These are phyloP conservation scores for Camelus dromedarius DNA, from an alignment of 2,113 vertebrate genomes.

Conservation along the genomic window DNA sequence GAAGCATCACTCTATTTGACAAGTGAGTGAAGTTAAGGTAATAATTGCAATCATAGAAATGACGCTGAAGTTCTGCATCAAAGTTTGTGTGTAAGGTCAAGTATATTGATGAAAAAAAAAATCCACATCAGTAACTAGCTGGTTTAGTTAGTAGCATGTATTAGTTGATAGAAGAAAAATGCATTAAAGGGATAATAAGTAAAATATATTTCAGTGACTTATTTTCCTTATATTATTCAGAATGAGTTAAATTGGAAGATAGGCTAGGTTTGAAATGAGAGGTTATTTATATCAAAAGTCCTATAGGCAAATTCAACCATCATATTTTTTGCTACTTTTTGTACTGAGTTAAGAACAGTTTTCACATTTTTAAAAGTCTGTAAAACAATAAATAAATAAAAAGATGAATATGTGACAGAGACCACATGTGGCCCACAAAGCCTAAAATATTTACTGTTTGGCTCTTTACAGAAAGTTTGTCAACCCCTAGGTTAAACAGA, in stretches of 20 bases:
- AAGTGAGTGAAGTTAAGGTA: slow-evolving; percentile 1
- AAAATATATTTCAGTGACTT: background rate
- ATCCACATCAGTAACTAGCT: background rate
- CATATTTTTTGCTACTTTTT: background rate
- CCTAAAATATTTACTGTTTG: background rate
- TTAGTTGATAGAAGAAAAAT: slow-evolving; percentile 14
- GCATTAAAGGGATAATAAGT: background rate
- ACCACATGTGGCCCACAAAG: background rate
- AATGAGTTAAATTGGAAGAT: background rate
- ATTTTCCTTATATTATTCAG: background rate
- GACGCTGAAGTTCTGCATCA: background rate
- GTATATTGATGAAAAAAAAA: background rate
- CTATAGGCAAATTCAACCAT: background rate
- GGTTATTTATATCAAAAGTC: background rate
- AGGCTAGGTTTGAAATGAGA: background rate
- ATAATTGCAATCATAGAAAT: background rate
- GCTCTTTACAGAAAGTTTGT: background rate
- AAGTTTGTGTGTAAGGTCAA: background rate
- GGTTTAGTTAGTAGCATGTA: background rate
- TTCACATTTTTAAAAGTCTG: background rate
- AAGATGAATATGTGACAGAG: background rate
- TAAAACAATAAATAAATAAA: background rate
- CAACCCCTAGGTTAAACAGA: background rate
- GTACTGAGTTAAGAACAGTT: background rate
- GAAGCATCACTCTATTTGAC: background rate